Base-by-base conservation (phyloP, 2,113 vertebrate species). In the Phyllostomus discolor region DNA sequence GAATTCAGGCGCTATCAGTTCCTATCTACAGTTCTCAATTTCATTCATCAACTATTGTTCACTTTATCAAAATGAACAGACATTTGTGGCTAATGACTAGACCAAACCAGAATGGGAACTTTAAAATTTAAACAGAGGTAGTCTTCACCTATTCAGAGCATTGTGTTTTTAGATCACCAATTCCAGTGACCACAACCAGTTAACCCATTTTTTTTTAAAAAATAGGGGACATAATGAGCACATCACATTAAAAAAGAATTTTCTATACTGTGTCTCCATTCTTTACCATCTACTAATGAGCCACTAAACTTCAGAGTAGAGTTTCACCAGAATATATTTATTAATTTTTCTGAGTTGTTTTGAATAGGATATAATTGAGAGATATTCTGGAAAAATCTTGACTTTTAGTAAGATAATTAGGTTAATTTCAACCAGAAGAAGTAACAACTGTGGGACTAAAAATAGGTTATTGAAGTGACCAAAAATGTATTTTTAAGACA, bases 401-500 rank as follows among this genome's bases (percentile, higher is more conserved):
- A 52, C 43, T 76, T 93, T 85, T 76, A 73, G 19, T 17, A 83
- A 33, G 33, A 46, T 50, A 85, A 8, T 57, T 57, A 57, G 17
- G 11, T 43, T 57, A 72, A 91, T 78, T 89, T 86, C 26, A 26
- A 64, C 64, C 57, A 48, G 22, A 72, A 86, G 17, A 92, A 69
- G 12, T 35, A 94, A 69, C 69, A 96, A 80, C 75, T 85, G 38
- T 20, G 26, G 33, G 12, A 79, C 17, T 83, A 78, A 78, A 94
- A 86, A 67, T 4, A 85, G 28, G 52, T 84, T 28, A 33, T 24
- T 26, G 80, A 85, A 92, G 43, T 88, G 9, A 92, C 16, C 7
- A 41, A 93, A 93, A 67, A 96, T 31, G 17, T 87, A 90, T 82
- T 90, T 92, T 84, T 22, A 35, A 66, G n/a, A 89, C 16, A 62